phyloP scores from a whole-genome alignment of 2,113 vertebrate species.

The Narcine bancroftii region DNA sequence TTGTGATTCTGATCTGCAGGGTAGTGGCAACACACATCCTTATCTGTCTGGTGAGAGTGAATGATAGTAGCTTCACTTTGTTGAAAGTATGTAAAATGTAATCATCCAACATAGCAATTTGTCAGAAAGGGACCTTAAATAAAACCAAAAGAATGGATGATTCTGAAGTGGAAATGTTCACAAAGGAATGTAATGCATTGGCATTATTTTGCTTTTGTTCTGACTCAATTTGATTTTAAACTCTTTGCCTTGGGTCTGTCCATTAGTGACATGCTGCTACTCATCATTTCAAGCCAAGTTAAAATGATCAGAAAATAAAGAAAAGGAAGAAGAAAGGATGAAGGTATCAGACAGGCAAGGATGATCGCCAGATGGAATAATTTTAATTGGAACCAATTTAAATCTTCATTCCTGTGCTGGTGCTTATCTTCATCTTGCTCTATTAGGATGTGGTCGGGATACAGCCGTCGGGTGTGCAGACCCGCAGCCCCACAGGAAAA shows the following conservation, averaged over 20 bases:
- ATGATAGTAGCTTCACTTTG: background rate
- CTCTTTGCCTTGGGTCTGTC: background rate
- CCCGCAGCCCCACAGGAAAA: no score
- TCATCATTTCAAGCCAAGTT: background rate
- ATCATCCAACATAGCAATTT: background rate
- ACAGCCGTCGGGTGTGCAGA: no score
- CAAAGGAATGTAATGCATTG: background rate
- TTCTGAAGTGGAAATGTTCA: background rate
- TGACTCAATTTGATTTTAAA: background rate
- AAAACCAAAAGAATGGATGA: background rate
- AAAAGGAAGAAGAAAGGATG: background rate
- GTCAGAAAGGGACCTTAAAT: background rate
- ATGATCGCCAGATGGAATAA: background rate
- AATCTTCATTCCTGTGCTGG: background rate
- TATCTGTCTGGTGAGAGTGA: background rate
- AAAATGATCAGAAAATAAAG: background rate
- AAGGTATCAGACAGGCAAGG: background rate
- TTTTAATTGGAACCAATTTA: no score
- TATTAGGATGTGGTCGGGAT: background rate
- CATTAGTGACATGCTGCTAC: background rate
- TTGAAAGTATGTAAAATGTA: background rate
- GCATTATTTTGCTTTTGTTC: background rate
- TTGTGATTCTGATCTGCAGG: constrained; percentile 13
- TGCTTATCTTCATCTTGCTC: background rate
- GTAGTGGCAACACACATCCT: background rate